Percentiles rank a stretch among this genome's conserved stretches.
phyloP scores from a whole-genome alignment of 2,113 vertebrate species.

The Xenopus borealis region DNA sequence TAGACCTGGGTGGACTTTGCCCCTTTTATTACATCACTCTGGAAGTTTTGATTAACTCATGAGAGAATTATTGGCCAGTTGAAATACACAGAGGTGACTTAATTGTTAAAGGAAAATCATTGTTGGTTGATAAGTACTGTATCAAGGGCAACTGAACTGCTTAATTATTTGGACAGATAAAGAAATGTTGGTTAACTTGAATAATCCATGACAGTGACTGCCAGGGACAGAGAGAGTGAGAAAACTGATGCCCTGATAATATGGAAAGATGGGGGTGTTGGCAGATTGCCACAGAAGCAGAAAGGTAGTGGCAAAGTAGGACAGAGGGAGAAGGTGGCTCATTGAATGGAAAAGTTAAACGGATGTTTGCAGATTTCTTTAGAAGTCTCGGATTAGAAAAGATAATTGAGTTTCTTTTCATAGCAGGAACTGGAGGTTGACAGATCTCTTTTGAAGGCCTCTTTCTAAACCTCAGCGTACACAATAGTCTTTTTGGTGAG shows the following conservation, averaged over 20 bases:
- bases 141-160: no score
- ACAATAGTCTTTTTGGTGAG: not conserved
- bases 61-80: no score
- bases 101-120: no score
- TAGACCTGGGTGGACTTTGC: no score
- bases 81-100: no score
- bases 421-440: not conserved
- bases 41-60: no score
- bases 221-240: not conserved
- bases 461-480: not conserved
- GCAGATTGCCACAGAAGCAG: not conserved
- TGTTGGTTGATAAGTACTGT: no score
- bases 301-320: not conserved
- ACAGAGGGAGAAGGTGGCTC: not conserved
- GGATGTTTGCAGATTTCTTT: constrained; percentile 11
- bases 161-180: no score
- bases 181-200: not conserved
- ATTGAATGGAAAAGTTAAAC: not conserved
- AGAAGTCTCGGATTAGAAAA: not conserved
- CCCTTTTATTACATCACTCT: no score
- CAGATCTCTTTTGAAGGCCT: constrained; percentile 1
- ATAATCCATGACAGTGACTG: not conserved
- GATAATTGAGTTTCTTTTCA: not conserved
- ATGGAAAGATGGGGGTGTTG: not conserved
- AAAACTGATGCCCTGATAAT: not conserved